Evolutionary conservation across 2,888 invertebrate genomes (phyloP).

Genomic region (Thalpophila matura): DNA sequence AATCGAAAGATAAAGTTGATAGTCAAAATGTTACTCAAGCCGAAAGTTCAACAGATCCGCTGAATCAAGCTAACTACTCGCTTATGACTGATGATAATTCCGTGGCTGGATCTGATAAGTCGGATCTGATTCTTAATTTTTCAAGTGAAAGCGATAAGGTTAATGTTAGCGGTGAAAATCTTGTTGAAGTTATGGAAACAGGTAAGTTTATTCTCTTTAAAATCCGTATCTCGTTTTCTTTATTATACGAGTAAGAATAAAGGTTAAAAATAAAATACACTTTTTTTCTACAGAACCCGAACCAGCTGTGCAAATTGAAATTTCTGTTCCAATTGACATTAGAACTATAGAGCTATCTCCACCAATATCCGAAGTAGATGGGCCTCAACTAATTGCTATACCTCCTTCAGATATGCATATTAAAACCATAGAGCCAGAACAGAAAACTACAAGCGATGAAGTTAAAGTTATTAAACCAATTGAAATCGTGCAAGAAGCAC

Average conservation of each 20-base stretch:
- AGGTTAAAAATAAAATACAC: no score
- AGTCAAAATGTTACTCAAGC: slow-evolving; percentile 30
- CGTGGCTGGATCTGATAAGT: slow-evolving; percentile 70
- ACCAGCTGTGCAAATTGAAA: slow-evolving; percentile 26
- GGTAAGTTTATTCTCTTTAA: slow-evolving; percentile 51
- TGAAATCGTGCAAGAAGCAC: slow-evolving; percentile 4
- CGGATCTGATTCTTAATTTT: slow-evolving; percentile 76
- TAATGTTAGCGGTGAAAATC: slow-evolving; percentile 43
- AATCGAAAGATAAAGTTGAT: slow-evolving; percentile 18
- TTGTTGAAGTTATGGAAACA: slow-evolving; percentile 41
- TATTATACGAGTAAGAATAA: no score
- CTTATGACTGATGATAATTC: slow-evolving; percentile 86
- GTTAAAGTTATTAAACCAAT: background rate
- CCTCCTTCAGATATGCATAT: background rate
- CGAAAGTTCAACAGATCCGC: slow-evolving; percentile 66
- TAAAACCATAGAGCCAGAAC: slow-evolving; percentile 5
- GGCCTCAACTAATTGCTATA: slow-evolving; percentile 17
- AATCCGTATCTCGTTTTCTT: no score
- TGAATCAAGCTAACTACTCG: slow-evolving; percentile 78
- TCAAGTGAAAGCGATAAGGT: slow-evolving; percentile 71
- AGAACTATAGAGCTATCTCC: slow-evolving; percentile 8
- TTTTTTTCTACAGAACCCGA: slow-evolving; percentile 42
- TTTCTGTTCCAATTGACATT: slow-evolving; percentile 12
- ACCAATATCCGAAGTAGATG: slow-evolving; percentile 19
- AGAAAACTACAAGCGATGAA: slow-evolving; percentile 15